Percentiles rank a stretch among this genome's conserved stretches.
Evolutionary conservation across 2,888 invertebrate species (phyloP).

Genomic region (Drepanosiphum platanoidis): DNA sequence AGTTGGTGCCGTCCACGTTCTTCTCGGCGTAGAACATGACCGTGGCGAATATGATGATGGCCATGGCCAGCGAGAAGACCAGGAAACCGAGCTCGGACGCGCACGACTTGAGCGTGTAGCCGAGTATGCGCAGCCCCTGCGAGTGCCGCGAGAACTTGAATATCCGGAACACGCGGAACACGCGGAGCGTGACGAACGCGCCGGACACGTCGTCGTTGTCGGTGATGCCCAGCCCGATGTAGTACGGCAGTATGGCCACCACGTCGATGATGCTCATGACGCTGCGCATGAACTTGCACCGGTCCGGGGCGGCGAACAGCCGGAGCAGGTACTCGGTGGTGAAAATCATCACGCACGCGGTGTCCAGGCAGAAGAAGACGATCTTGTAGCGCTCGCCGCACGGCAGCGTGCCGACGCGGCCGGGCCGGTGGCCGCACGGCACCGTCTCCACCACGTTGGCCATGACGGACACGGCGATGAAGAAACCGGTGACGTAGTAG

Average conservation of each 20-base stretch:
- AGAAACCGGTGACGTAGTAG: conserved; percentile 99
- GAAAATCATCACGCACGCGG: conserved; percentile 99
- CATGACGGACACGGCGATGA: conserved; percentile 99
- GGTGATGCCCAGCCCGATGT: conserved; percentile 96
- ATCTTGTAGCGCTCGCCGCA: conserved; percentile 98
- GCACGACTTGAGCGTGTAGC: conserved; percentile 98
- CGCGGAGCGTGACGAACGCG: conserved; percentile 97
- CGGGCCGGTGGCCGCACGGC: conserved; percentile 89
- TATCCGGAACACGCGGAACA: conserved; percentile 99
- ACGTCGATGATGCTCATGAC: conserved; percentile 99
- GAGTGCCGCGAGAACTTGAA: conserved; percentile 99
- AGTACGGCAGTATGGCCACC: conserved; percentile 98
- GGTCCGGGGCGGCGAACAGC: conserved; percentile 97
- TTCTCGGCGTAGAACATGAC: conserved; percentile 99
- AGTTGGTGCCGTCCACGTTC: conserved; percentile 95
- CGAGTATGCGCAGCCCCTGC: conserved; percentile 96
- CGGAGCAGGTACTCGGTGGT: conserved; percentile 96
- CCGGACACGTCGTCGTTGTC: conserved; percentile 99
- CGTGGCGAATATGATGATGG: conserved; percentile 99
- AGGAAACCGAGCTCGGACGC: conserved; percentile 99
- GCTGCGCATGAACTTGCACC: conserved; percentile 96
- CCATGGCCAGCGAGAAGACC: conserved; percentile 99
- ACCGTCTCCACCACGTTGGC: conserved; percentile 99
- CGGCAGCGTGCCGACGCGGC: conserved; percentile 85
- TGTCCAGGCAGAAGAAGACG: conserved; percentile 98